Evolutionary conservation across 2,113 vertebrate genomes (phyloP).

Genomic region (Boleophthalmus pectinirostris): DNA sequence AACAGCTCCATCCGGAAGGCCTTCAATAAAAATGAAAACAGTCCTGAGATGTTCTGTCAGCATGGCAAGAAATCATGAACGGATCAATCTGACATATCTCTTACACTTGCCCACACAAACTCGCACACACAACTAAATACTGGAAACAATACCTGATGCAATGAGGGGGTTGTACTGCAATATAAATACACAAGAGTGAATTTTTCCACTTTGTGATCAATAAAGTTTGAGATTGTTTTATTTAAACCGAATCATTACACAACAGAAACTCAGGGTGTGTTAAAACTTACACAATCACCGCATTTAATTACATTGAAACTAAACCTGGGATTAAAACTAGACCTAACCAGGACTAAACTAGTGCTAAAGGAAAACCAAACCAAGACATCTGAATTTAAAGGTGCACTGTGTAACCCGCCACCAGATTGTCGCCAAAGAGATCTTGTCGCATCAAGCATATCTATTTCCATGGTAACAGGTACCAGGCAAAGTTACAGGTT

Average conservation of each 20-base stretch:
- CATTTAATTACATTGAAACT: too few species aligned
- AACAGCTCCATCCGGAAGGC: conserved; percentile 5
- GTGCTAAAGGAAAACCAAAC: too few species aligned
- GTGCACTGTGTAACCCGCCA: too few species aligned
- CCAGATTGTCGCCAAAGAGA: too few species aligned
- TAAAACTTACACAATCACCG: too few species aligned
- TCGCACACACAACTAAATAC: neutral
- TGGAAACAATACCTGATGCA: conserved; percentile 11
- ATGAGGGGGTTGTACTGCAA: neutral
- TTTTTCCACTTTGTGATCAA: neutral
- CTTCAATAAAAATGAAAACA: neutral
- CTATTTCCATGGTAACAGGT: too few species aligned
- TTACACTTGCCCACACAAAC: conserved; percentile 3
- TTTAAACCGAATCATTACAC: too few species aligned
- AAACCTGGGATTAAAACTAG: neutral
- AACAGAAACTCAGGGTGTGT: too few species aligned
- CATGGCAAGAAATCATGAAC: conserved; percentile 13
- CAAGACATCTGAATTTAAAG: too few species aligned
- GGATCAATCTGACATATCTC: conserved; percentile 24
- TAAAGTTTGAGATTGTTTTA: neutral
- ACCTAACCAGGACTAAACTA: neutral
- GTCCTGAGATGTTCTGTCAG: neutral
- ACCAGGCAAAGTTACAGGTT: too few species aligned
- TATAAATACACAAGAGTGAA: neutral
- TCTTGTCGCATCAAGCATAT: too few species aligned